A percentile compares a stretch with the other conserved stretches of the same genome.
phyloP scores from a whole-genome alignment of 23 tunicate species.

The Trididemnum miniatum region DNA sequence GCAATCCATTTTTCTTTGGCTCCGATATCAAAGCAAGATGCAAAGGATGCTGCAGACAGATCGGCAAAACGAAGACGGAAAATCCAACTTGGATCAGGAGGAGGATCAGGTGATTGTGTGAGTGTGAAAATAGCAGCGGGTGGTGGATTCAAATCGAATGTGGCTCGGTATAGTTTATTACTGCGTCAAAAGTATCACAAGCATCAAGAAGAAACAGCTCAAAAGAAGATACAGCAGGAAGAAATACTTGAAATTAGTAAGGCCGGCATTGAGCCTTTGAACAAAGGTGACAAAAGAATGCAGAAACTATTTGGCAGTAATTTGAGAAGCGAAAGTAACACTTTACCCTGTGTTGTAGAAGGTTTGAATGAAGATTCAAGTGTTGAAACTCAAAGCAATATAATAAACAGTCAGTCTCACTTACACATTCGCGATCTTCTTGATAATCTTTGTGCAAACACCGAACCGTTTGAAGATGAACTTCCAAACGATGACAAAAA shows the following conservation, averaged over 20 bases:
- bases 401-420: neutral
- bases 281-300: neutral
- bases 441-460: neutral
- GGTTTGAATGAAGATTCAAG: neutral
- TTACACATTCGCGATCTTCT: constrained; percentile 8
- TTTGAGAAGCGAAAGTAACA: neutral
- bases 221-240: constrained; percentile 26
- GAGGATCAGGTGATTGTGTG: constrained; percentile 39
- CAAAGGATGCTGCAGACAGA: neutral
- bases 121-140: constrained; percentile 76
- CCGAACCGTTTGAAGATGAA: neutral
- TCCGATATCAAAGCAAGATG: neutral
- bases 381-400: no score
- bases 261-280: constrained; percentile 10
- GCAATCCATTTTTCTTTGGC: neutral
- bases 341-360: neutral
- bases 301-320: neutral
- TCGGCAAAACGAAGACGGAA: constrained; percentile 13
- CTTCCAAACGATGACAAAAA: neutral
- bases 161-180: constrained; percentile 66
- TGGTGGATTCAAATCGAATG: constrained; percentile 73
- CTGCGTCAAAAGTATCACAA: constrained; percentile 55
- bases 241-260: constrained; percentile 31
- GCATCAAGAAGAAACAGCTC: constrained; percentile 31
- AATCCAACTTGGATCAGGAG: constrained; percentile 27